These are phyloP conservation scores for Apaloderma vittatum DNA, from an alignment of 2,113 vertebrate genomes.

Conservation along the genomic window DNA sequence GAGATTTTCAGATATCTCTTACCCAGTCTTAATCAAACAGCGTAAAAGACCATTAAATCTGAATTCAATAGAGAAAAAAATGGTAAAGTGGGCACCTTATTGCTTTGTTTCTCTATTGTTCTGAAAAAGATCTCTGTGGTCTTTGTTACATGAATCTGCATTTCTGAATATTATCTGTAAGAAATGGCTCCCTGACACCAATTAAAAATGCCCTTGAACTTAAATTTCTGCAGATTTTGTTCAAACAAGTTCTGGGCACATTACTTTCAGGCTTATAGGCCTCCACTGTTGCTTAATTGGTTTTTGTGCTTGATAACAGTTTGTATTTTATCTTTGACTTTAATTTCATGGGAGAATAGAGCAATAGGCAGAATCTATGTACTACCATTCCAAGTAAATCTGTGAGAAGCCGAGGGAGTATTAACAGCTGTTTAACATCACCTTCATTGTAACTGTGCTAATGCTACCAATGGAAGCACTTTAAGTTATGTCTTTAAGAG, in stretches of 20 bases:
- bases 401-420: background rate
- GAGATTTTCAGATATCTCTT: background rate
- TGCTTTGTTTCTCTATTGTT: background rate
- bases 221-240: background rate
- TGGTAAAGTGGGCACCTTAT: background rate
- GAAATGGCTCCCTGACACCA: background rate
- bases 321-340: background rate
- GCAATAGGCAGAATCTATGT: background rate
- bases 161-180: background rate
- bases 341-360: background rate
- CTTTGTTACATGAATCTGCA: background rate
- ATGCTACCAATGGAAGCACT: background rate
- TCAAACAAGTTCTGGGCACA: accelerated
- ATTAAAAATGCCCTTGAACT: background rate
- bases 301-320: accelerated
- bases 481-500: background rate
- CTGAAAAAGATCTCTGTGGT: background rate
- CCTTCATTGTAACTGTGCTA: background rate
- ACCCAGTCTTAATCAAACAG: background rate
- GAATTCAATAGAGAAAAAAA: background rate
- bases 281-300: background rate
- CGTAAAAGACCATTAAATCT: background rate
- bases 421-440: background rate
- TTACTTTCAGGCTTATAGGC: background rate
- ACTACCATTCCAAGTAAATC: background rate